These are phyloP conservation scores for Lepidonotus clava DNA, from an alignment of 2,888 invertebrate genomes.

Conservation along the genomic window DNA sequence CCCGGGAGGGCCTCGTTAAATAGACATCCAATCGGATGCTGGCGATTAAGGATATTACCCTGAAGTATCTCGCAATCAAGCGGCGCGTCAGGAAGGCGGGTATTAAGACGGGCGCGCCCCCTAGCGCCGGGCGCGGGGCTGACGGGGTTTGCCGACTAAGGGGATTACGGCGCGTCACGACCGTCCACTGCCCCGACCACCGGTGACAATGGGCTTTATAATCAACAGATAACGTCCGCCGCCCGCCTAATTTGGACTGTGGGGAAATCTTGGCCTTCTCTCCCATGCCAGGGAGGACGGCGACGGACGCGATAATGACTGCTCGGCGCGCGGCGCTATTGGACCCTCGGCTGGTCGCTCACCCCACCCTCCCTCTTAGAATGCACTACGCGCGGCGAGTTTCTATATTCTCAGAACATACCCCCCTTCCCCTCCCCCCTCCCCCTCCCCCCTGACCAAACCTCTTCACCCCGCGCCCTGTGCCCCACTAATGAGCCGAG, in stretches of 20 bases:
- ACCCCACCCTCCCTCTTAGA: no score
- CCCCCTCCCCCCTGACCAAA: no score
- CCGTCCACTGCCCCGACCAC: neutral
- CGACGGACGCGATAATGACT: neutral
- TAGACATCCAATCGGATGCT: constrained; percentile 49
- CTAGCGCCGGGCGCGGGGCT: neutral
- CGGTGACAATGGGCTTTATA: constrained; percentile 53
- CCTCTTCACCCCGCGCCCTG: no score
- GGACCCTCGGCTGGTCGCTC: no score
- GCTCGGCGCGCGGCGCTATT: neutral
- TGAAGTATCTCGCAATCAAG: constrained; percentile 50
- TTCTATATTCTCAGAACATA: no score
- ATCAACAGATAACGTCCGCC: constrained; percentile 41
- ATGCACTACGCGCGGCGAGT: no score
- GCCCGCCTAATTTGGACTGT: constrained; percentile 48
- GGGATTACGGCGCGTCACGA: neutral
- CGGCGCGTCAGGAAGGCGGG: constrained; percentile 30
- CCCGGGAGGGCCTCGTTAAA: constrained; percentile 44
- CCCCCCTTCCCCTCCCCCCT: no score
- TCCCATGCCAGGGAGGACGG: constrained; percentile 9
- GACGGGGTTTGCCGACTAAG: neutral
- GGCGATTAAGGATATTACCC: constrained; percentile 51
- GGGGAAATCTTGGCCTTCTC: constrained; percentile 39
- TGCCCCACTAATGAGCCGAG: no score
- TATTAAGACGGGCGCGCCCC: neutral